These are phyloP conservation scores for Engystomops pustulosus DNA, from an alignment of 2,113 vertebrate species.

Conservation along the genomic window DNA sequence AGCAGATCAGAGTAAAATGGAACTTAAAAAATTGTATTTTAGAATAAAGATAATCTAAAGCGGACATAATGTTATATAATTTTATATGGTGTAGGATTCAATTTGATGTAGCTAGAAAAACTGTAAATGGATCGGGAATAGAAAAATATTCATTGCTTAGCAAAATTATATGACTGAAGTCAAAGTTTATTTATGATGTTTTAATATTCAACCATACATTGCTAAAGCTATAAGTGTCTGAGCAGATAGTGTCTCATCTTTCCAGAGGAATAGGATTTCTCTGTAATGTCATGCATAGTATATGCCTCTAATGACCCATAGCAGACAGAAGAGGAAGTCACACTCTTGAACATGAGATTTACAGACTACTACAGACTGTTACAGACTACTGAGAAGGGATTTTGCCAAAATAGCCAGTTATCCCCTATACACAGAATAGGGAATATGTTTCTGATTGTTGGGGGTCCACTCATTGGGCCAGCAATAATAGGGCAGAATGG, in stretches of 20 bases:
- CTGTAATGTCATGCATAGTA: conserved; percentile 23
- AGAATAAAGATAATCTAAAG: background rate
- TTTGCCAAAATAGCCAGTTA: too few species aligned
- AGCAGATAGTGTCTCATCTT: conserved; percentile 21
- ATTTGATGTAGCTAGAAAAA: background rate
- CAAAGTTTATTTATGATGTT: conserved; percentile 15
- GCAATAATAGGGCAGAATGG: too few species aligned
- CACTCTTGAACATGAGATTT: background rate
- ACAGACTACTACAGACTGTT: too few species aligned
- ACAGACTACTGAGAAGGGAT: too few species aligned
- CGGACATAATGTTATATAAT: background rate
- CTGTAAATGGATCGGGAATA: background rate
- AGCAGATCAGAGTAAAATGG: background rate
- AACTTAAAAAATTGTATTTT: background rate
- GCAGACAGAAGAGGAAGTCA: background rate
- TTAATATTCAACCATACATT: conserved; percentile 27
- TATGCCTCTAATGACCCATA: background rate
- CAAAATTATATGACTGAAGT: background rate
- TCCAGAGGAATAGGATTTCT: background rate
- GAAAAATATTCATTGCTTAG: background rate
- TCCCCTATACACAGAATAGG: too few species aligned
- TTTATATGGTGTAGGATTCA: background rate
- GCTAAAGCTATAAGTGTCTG: conserved; percentile 20
- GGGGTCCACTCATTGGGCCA: too few species aligned
- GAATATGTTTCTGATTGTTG: too few species aligned